Percentiles rank a stretch among this genome's conserved stretches.
Conservation (phyloP, 2,888 invertebrate genomes). For the Yponomeuta malinellus region DNA sequence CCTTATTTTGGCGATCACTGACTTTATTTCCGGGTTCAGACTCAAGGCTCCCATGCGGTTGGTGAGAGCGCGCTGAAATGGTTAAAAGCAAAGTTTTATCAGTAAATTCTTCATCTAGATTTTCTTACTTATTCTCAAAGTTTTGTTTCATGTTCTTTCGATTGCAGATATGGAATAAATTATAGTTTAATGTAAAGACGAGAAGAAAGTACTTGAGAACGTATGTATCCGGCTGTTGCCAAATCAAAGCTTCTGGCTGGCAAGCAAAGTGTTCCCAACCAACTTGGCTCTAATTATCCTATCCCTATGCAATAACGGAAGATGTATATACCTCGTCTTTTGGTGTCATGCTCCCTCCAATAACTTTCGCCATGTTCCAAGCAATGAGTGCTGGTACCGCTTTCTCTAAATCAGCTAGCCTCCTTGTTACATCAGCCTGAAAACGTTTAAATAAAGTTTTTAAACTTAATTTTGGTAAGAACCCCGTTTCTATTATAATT, state of each 20-base stretch:
- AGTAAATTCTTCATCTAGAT: not conserved
- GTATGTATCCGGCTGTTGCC: too few relatives aligned
- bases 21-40: constrained; percentile 32
- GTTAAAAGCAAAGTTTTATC: not conserved
- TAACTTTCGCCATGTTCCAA: constrained; percentile 73
- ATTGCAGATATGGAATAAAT: too few relatives aligned
- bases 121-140: too few relatives aligned
- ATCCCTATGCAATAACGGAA: not conserved
- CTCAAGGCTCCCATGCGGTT: constrained; percentile 48
- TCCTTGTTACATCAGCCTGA: constrained; percentile 72
- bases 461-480: too few relatives aligned
- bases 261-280: not conserved
- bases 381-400: constrained; percentile 79
- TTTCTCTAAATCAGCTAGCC: constrained; percentile 75
- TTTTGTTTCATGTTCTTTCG: too few relatives aligned
- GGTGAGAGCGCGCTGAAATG: constrained; percentile 43
- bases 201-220: too few relatives aligned
- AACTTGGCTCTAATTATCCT: not conserved
- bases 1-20: constrained; percentile 23
- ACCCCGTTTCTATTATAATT: too few relatives aligned
- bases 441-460: constrained; percentile 33
- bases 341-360: constrained; percentile 21
- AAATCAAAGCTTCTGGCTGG: too few relatives aligned
- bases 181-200: too few relatives aligned
- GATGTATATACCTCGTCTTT: not conserved